Evolutionary conservation across 2,888 invertebrate species (phyloP), one percentile per base, ranked within the genome.

Genomic region (Trichogramma dendrolimi): DNA sequence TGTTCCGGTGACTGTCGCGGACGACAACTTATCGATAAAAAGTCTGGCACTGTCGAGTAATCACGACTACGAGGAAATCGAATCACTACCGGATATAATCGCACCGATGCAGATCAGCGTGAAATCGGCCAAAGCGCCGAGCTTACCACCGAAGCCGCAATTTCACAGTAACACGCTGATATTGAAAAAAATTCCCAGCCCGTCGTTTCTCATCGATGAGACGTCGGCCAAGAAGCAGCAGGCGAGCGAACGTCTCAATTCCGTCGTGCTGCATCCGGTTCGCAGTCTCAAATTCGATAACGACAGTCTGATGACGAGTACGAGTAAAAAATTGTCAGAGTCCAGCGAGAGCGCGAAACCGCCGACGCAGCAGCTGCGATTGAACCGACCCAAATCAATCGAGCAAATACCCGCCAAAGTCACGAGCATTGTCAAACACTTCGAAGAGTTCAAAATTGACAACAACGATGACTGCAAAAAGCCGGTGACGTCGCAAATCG

Each of bases 71-170:
- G 79, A 79, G 60, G 79, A 79, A 27, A 79, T 79, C 49, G 79
- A 79, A 52, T 78, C 78, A 0, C 64, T 79, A 41, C 75, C 79
- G 2, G 79, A 77, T 11, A 69, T 72, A 6, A 60, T 69, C 8
- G 58, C 67, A 5, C 27, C 27, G 27, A 27, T 27, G 27, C 27
- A 27, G 27, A 27, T 27, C 67, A 70, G 4, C 63, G 67, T 4
- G 64, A 70, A 46, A 78, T 75, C 64, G 76, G 72, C 61, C 86
- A 86, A 78, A 85, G 86, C 65, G 81, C 85, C 71, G 81, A 87
- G 72, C 56, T 65, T 65, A 14, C 84, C 84, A 67, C 90, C 67
- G 80, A 92, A 75, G 90, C 91, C 64, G 89, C 91, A 52, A 90
- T 91, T 80, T 90, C 64, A 70, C 14, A 75, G 73, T 50, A 79